Base-by-base conservation (phyloP, 37 sponge, comb jelly and placozoan genomes). In the Axinella damicornis region DNA sequence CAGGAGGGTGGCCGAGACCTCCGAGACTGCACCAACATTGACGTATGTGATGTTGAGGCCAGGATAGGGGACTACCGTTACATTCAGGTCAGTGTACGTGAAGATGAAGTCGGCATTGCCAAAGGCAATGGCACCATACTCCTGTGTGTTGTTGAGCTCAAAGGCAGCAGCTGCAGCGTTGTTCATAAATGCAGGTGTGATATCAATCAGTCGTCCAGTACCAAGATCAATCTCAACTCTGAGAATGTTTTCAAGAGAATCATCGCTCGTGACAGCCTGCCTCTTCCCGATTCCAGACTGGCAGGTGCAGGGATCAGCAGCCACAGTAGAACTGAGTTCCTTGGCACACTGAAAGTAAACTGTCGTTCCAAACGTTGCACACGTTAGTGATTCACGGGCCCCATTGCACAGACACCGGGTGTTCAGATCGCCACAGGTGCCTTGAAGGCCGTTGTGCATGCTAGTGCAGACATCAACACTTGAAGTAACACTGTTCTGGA, bases 1-100 rank as follows among this genome's bases (percentile, higher is more conserved):
- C 0, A 81, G 39, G 34, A 93, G 73, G 5, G 73, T 21, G 73
- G 82, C 87, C 30, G 83, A 83, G 22, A 57, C 54, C 28, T 54
- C 79, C 14, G 72, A 65, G 21, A 83, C 84, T 73, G 18, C 57
- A 36, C 73, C 73, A 31, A 81, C 9, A 62, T 4, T 21, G 2
- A 57, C 19, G 57, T 55, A 78, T 1, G 33, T 57, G 40, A 53
- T 57, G 0, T 22, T 53, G 25, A 69, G 57, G 30, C 71, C 11
- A 33, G 27, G 28, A 11, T 40, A 20, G 2, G 77, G 21, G 14
- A 36, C 38, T 0, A 41, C 17, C 14, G 59, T 52, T 2, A 14
- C 12, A 25, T 21, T 61, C 25, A 36, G 53, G 35, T 74, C 69
- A 28, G 57, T 66, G 46, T 60, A 54, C 0, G 81, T 84, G 61